Evolutionary conservation across 2,797 vertebrate species (phyloP), one percentile per base, ranked within the genome.

Genomic region (Ibycter americanus): DNA sequence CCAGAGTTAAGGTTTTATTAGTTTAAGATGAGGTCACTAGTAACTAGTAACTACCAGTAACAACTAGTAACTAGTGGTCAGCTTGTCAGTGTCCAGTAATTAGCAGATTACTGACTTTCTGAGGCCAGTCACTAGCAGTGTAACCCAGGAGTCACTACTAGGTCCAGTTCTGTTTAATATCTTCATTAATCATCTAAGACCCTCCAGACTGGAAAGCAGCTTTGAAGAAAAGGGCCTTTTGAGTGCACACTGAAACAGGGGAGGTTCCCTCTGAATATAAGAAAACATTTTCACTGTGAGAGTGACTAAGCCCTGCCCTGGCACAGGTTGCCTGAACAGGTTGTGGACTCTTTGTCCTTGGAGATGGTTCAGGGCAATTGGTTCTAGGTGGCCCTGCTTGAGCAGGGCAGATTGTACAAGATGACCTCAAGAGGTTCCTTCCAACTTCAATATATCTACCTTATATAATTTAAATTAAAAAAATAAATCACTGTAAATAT

Each of bases 251-350:
- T 38, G 9, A 34, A 87, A 47, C 9, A 52, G 1, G 3, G 25
- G 16, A 58, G 5, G 9, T 77, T 67, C 23, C 25, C 13, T 68
- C 38, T 20, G 31, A 58, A 54, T 5, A 11, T 29, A 16, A 63
- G 12, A 6, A 72, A 52, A 71, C 3, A 13, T 73, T 14, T 46
- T 47, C 14, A 11, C 20, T 51, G 18, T 38, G 17, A 72, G 6
- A 8, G 13, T 31, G 29, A 34, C 21, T 38, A 22, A 67, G 12
- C 7, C 4, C 8, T 56, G 12, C 7, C 4, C 8, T 56, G 9
- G 9, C 11, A 55, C 2, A 46, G 7, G 9, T 6, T 72, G 5
- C 29, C 19, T 12, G 1, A 0, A 38, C 3, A 38, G 4, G 11
- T 11, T 25, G 3, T 32, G 32, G 12, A 20, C 3, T 31, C 7